A percentile compares a stretch with the other conserved stretches of the same genome.
phyloP scores from a whole-genome alignment of 2,797 vertebrate species.

The Betta splendens region DNA sequence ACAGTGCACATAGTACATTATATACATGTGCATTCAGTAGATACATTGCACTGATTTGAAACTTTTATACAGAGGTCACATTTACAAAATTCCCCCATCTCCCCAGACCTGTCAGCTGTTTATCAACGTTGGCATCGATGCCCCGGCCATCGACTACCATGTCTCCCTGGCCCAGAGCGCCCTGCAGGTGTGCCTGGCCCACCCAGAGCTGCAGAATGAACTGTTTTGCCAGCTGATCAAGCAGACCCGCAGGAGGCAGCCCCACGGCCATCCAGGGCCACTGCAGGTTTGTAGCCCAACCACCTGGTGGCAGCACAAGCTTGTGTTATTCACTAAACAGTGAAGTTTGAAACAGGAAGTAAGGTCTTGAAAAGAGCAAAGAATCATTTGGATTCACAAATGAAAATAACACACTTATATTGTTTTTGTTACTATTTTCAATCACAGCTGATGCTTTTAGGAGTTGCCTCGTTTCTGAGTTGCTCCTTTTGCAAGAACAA shows the following conservation, averaged over 20 bases:
- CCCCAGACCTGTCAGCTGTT: conserved; percentile 96
- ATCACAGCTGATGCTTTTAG: neutral
- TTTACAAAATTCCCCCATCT: conserved; percentile 30
- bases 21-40: no score
- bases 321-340: neutral
- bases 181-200: conserved; percentile 93
- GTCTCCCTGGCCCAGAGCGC: conserved; percentile 97
- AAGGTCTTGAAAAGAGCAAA: neutral
- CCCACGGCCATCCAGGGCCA: conserved; percentile 87
- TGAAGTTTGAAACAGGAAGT: neutral
- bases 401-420: no score
- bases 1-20: no score
- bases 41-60: no score
- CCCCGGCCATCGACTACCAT: conserved; percentile 97
- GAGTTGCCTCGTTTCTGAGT: neutral
- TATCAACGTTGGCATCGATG: conserved; percentile 96
- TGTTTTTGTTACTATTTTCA: neutral
- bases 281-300: conserved; percentile 84
- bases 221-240: conserved; percentile 97
- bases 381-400: neutral
- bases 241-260: conserved; percentile 90
- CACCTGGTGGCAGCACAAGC: conserved; percentile 58
- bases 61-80: no score
- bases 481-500: neutral
- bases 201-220: conserved; percentile 97